Conservation (phyloP, 1,140 invertebrate species). For the Pemphigus obesinymphae region DNA sequence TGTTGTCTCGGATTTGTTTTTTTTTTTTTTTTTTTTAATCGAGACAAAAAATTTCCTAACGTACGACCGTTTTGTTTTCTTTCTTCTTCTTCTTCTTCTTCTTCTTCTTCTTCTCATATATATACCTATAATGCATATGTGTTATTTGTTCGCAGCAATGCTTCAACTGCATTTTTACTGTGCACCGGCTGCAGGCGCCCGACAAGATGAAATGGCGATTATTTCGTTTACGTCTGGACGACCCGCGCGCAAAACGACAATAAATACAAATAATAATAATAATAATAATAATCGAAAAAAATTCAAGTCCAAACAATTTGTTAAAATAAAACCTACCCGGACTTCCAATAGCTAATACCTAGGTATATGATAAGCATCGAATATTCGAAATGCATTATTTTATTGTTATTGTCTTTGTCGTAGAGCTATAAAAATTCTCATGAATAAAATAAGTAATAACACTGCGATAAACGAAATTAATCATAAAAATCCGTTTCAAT, state of each 20-base stretch:
- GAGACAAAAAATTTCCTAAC: background rate
- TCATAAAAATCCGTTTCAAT: too few species aligned
- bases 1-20: constrained; percentile 25
- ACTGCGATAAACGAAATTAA: too few species aligned
- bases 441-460: too few species aligned
- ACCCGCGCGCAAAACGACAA: background rate
- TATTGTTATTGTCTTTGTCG: too few species aligned
- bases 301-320: background rate
- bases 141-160: background rate
- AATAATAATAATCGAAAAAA: background rate
- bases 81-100: background rate
- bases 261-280: background rate
- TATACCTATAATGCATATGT: background rate
- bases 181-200: background rate
- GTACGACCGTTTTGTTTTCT: background rate
- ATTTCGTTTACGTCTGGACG: constrained; percentile 3
- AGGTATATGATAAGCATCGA: too few species aligned
- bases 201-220: background rate
- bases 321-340: too few species aligned
- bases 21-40: background rate
- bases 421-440: too few species aligned
- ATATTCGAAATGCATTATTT: too few species aligned
- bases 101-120: background rate
- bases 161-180: background rate
- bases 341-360: too few species aligned